Evolutionary conservation across 2,113 vertebrate genomes (phyloP).

Genomic region (Ranitomeya imitator): DNA sequence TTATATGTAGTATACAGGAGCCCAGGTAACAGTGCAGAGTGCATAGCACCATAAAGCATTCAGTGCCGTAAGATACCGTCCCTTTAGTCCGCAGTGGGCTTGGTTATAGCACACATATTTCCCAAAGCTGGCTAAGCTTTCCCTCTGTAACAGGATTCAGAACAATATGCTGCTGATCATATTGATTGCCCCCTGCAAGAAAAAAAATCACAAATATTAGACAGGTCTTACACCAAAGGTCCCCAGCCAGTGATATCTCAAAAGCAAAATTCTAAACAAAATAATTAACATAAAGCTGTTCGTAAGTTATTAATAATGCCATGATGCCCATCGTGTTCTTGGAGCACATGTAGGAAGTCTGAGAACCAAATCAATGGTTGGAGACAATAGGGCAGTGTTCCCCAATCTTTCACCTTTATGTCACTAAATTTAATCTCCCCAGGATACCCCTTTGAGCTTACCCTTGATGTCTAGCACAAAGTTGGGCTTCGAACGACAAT

Average conservation of each 20-base stretch:
- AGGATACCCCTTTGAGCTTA: slow-evolving; percentile 66
- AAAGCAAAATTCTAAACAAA: neutral
- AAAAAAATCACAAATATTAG: slow-evolving; percentile 13
- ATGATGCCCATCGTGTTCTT: neutral
- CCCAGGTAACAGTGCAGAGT: slow-evolving; percentile 47
- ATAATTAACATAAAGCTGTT: neutral
- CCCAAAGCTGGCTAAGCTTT: slow-evolving; percentile 84
- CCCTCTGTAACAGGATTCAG: slow-evolving; percentile 79
- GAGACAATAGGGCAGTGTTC: no score
- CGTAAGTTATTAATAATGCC: neutral
- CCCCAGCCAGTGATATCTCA: neutral
- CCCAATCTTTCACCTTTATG: neutral
- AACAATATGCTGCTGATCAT: slow-evolving; percentile 86
- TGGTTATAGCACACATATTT: slow-evolving; percentile 79
- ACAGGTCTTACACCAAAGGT: neutral
- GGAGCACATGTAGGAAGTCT: no score
- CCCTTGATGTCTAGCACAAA: slow-evolving; percentile 96
- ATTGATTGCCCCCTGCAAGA: slow-evolving; percentile 84
- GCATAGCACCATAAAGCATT: slow-evolving; percentile 2
- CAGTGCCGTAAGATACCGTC: neutral
- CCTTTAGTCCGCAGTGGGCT: neutral
- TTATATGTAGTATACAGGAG: neutral
- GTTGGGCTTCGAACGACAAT: slow-evolving; percentile 81
- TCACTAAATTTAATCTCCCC: no score
- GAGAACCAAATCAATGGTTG: no score